These are phyloP conservation scores for Ostrea edulis DNA, from an alignment of 1,140 invertebrate genomes.

Conservation along the genomic window DNA sequence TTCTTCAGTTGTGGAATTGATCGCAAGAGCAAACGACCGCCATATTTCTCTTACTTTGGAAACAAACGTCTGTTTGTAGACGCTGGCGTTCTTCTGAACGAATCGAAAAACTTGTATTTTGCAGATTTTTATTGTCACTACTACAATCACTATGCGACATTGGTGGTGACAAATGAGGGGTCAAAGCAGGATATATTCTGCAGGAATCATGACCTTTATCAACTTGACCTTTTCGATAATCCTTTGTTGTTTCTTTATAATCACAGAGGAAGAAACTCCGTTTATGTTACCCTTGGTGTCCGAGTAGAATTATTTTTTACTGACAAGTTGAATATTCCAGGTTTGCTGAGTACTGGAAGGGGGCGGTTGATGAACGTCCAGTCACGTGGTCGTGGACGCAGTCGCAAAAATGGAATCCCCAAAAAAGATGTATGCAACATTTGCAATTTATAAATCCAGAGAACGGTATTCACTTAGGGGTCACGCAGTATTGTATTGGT, in stretches of 20 bases:
- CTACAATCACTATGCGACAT: slow-evolving; percentile 27
- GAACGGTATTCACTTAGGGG: too few relatives aligned
- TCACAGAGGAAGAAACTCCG: background rate
- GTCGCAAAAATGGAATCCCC: slow-evolving; percentile 1
- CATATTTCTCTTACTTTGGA: slow-evolving; percentile 50
- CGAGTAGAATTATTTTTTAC: background rate
- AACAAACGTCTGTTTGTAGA: slow-evolving; percentile 49
- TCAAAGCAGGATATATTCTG: background rate
- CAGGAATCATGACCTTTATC: background rate
- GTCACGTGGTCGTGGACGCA: background rate
- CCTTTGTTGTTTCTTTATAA: background rate
- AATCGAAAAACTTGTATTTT: slow-evolving; percentile 61
- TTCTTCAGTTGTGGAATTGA: slow-evolving; percentile 53
- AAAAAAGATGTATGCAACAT: slow-evolving; percentile 7
- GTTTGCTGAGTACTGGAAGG: background rate
- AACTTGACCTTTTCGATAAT: background rate
- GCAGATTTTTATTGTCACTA: slow-evolving; percentile 67
- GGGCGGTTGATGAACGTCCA: background rate
- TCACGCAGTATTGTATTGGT: too few relatives aligned
- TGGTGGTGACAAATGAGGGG: background rate
- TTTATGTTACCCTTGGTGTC: slow-evolving; percentile 6
- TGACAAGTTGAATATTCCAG: background rate
- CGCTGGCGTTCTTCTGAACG: slow-evolving; percentile 46
- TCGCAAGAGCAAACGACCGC: slow-evolving; percentile 27
- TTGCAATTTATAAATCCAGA: background rate